Conservation (phyloP, 2,888 invertebrate species). For the Pyralis farinalis region DNA sequence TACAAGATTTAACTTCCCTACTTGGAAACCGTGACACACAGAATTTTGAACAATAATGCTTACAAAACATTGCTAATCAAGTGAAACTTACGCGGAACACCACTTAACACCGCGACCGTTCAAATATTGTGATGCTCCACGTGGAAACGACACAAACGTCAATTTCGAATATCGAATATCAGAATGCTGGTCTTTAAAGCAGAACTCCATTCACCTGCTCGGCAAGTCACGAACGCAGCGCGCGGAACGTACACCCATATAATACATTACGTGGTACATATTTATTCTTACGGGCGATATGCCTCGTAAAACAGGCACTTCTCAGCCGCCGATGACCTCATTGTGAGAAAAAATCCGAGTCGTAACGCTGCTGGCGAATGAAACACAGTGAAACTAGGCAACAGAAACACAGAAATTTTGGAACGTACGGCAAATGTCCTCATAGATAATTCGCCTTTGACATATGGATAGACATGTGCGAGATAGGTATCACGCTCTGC, state of each 20-base stretch:
- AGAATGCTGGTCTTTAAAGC: constrained; percentile 21
- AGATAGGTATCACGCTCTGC: constrained; percentile 35
- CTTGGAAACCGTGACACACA: no score
- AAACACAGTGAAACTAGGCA: constrained; percentile 35
- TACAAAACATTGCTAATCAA: no score
- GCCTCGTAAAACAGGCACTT: constrained; percentile 52
- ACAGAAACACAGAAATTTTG: constrained; percentile 24
- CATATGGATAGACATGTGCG: constrained; percentile 46
- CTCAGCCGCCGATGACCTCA: constrained; percentile 55
- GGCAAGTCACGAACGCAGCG: constrained; percentile 47
- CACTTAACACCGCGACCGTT: no score
- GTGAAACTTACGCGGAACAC: no score
- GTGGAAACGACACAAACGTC: constrained; percentile 33
- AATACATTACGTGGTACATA: constrained; percentile 41
- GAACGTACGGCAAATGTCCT: constrained; percentile 35
- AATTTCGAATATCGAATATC: constrained; percentile 40
- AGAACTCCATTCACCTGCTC: constrained; percentile 49
- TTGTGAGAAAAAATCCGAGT: constrained; percentile 50
- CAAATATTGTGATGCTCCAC: constrained; percentile 50
- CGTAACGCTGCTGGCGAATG: constrained; percentile 28
- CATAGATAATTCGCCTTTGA: constrained; percentile 27
- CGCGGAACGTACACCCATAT: constrained; percentile 45
- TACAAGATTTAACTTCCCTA: no score
- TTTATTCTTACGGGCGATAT: constrained; percentile 50
- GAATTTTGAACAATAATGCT: no score